These are phyloP conservation scores for Ammodytes marinus DNA, from an alignment of 2,113 vertebrate genomes.

Conservation along the genomic window DNA sequence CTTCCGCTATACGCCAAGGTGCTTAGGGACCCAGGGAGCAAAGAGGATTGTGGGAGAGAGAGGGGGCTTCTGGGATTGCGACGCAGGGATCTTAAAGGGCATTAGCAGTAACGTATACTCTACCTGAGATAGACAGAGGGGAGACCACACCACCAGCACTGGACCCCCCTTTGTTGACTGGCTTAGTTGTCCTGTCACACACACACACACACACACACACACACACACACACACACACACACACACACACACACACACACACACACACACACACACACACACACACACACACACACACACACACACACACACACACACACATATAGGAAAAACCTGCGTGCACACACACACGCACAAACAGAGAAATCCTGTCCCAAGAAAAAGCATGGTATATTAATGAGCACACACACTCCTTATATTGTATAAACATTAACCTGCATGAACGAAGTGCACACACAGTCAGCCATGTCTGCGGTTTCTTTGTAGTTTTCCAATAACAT, in stretches of 20 bases:
- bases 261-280: not conserved
- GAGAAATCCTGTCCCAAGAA: too few species aligned
- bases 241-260: not conserved
- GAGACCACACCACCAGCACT: slow-evolving; percentile 75
- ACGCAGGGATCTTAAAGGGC: slow-evolving; percentile 73
- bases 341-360: not conserved
- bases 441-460: not conserved
- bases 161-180: slow-evolving; percentile 78
- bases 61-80: slow-evolving; percentile 69
- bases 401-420: too few species aligned
- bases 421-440: not conserved
- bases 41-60: slow-evolving; percentile 85
- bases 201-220: slow-evolving; percentile 27
- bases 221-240: not conserved
- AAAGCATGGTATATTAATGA: too few species aligned
- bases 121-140: slow-evolving; percentile 76
- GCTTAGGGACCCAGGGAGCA: slow-evolving; percentile 88
- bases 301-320: not conserved
- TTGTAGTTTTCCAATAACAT: not conserved
- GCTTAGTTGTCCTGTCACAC: slow-evolving; percentile 66
- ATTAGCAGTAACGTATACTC: slow-evolving; percentile 72
- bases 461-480: not conserved
- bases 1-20: slow-evolving; percentile 81
- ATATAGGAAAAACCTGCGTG: not conserved
- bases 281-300: not conserved